Conservation (phyloP, 2,113 vertebrate species). For the Psilopsiagon aymara region DNA sequence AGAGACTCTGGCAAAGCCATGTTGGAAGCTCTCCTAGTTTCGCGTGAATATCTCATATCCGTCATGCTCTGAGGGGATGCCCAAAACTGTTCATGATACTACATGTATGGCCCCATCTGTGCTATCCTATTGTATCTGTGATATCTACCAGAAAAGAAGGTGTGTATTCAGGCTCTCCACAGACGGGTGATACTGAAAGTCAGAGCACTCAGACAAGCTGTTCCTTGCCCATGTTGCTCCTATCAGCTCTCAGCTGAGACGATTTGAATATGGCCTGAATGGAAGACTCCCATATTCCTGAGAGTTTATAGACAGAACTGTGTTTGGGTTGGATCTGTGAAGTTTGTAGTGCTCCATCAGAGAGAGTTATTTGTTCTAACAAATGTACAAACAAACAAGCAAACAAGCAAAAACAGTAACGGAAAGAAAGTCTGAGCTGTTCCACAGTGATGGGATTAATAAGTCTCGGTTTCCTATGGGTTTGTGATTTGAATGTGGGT, state of each 20-base stretch:
- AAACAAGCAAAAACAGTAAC: slow-evolving; percentile 31
- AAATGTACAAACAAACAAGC: slow-evolving; percentile 40
- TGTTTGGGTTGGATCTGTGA: slow-evolving; percentile 35
- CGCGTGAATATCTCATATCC: not conserved
- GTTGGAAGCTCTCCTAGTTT: not conserved
- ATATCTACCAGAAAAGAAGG: not conserved
- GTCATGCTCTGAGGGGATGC: not conserved
- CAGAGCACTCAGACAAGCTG: not conserved
- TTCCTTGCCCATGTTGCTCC: not conserved
- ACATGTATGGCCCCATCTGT: not conserved
- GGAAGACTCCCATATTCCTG: slow-evolving; percentile 10
- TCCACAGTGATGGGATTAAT: slow-evolving; percentile 33
- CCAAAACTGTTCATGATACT: fast-evolving
- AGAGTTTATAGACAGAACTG: not conserved
- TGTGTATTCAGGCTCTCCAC: not conserved
- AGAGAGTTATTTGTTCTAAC: slow-evolving; percentile 20
- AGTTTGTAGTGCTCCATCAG: slow-evolving; percentile 3
- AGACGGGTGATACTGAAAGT: not conserved
- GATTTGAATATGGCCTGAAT: not conserved
- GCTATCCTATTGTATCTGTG: not conserved
- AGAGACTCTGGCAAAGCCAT: not conserved
- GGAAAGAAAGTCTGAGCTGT: slow-evolving; percentile 16
- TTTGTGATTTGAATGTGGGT: slow-evolving; percentile 35
- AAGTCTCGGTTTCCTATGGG: not conserved
- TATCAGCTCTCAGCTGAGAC: not conserved